Percentiles rank a stretch among this genome's conserved stretches.
These are phyloP conservation scores for Perizoma flavofasciatum DNA, from an alignment of 2,888 invertebrate genomes.

Conservation along the genomic window DNA sequence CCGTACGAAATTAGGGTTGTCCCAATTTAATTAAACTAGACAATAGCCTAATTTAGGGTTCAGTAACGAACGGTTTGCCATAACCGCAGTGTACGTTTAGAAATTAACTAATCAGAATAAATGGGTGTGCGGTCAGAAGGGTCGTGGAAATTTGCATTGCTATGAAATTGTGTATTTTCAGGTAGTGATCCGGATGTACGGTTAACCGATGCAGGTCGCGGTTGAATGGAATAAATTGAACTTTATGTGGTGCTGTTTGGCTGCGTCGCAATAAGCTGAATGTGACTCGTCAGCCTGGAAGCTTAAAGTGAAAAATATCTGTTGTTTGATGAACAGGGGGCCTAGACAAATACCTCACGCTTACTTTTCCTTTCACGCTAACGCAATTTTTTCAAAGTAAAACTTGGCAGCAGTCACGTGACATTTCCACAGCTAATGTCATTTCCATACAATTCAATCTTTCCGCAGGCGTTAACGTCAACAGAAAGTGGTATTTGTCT, in stretches of 20 bases:
- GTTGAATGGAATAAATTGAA: conserved; percentile 13
- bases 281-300: background rate
- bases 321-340: too few species aligned
- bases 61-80: conserved; percentile 28
- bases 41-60: conserved; percentile 45
- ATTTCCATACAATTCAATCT: too few species aligned
- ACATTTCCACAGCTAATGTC: too few species aligned
- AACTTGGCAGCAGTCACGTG: too few species aligned
- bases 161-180: conserved; percentile 30
- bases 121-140: conserved; percentile 39
- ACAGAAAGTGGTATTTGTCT: too few species aligned
- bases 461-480: too few species aligned
- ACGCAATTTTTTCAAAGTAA: too few species aligned
- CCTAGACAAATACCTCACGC: too few species aligned
- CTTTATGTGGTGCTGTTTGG: background rate
- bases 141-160: conserved; percentile 42
- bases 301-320: too few species aligned
- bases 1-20: conserved; percentile 34
- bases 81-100: conserved; percentile 31
- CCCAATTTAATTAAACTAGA: conserved; percentile 46
- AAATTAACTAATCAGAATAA: conserved; percentile 48
- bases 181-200: conserved; percentile 21
- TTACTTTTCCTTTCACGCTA: too few species aligned
- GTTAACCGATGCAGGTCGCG: conserved; percentile 17
- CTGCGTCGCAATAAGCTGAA: background rate